These are phyloP conservation scores for Rhopalosiphum nymphaeae DNA, from an alignment of 2,888 invertebrate genomes.

Conservation along the genomic window DNA sequence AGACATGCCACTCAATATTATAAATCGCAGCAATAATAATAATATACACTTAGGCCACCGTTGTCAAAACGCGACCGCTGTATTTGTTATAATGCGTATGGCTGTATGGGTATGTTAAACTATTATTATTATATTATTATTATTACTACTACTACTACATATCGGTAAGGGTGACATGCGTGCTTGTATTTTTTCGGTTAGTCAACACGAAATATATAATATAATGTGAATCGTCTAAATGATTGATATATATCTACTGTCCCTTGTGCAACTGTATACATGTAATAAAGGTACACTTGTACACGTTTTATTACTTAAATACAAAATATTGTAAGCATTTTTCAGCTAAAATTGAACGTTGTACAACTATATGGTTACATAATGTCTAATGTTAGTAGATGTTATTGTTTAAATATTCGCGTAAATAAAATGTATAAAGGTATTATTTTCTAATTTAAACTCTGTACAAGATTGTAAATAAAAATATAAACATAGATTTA, in stretches of 20 bases:
- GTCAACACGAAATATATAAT: background rate
- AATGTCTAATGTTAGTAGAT: background rate
- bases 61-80: background rate
- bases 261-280: background rate
- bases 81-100: background rate
- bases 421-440: background rate
- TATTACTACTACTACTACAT: background rate
- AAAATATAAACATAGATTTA: background rate
- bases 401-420: background rate
- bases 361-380: background rate
- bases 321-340: background rate
- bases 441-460: background rate
- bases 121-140: background rate
- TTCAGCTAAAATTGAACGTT: background rate
- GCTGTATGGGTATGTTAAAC: background rate
- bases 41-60: background rate
- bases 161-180: background rate
- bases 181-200: background rate
- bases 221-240: background rate
- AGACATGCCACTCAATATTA: background rate
- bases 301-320: background rate
- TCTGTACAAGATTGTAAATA: background rate
- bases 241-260: background rate
- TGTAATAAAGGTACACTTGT: background rate
- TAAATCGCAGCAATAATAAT: background rate